These are phyloP conservation scores for Machimus rusticus DNA, from an alignment of 2,888 invertebrate species.

Conservation along the genomic window DNA sequence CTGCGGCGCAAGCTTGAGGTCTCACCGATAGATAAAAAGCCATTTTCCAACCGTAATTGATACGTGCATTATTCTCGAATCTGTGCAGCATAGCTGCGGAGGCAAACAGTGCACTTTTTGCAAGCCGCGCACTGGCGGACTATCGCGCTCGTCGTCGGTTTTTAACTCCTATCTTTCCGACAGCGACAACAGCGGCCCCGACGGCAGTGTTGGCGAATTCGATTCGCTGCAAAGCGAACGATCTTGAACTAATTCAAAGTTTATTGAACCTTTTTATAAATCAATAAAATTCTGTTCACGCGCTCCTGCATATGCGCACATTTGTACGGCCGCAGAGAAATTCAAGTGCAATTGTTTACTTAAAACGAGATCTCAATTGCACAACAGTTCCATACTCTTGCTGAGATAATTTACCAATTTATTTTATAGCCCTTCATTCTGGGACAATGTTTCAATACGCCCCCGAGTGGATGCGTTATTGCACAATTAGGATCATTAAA, in stretches of 20 bases:
- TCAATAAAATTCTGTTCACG: constrained; percentile 18
- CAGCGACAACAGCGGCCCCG: background rate
- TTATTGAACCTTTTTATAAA: constrained; percentile 38
- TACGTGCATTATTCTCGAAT: background rate
- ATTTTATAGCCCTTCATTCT: background rate
- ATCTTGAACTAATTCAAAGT: constrained; percentile 30
- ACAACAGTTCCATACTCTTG: background rate
- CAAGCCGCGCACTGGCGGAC: background rate
- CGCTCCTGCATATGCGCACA: background rate
- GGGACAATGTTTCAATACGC: background rate
- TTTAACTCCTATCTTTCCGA: background rate
- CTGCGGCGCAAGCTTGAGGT: background rate
- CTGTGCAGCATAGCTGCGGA: background rate
- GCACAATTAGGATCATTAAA: background rate
- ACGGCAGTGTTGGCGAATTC: background rate
- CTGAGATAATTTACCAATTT: background rate
- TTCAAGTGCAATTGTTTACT: background rate
- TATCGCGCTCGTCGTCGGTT: background rate
- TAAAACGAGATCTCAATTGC: background rate
- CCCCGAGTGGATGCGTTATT: background rate
- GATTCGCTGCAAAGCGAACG: background rate
- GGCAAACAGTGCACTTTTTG: background rate
- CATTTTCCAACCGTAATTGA: background rate
- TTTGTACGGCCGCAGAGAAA: background rate
- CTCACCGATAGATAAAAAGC: background rate